These are phyloP conservation scores for Phytoseiulus persimilis DNA, from an alignment of 2,888 invertebrate genomes.

Conservation along the genomic window DNA sequence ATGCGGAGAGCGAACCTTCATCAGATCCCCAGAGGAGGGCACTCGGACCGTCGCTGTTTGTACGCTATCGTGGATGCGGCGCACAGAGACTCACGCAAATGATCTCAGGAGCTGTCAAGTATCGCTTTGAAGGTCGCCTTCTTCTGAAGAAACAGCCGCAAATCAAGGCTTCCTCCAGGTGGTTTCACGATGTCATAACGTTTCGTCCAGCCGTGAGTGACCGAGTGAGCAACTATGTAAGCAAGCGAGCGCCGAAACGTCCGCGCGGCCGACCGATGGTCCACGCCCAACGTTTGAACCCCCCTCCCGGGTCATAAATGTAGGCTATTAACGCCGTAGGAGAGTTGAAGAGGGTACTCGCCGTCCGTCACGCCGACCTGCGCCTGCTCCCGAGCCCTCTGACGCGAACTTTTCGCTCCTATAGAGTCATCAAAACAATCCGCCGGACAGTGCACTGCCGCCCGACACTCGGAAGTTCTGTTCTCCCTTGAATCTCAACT, in stretches of 20 bases:
- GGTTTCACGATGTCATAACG: not conserved
- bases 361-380: not conserved
- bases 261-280: not conserved
- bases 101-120: not conserved
- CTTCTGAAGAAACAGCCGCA: not conserved
- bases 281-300: conserved; percentile 5
- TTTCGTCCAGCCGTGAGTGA: not conserved
- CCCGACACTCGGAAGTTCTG: not conserved
- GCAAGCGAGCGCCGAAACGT: not conserved
- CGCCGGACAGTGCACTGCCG: not conserved
- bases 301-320: not conserved
- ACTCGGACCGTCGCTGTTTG: too few species aligned
- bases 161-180: not conserved
- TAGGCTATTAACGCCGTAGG: conserved; percentile 5
- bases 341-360: not conserved
- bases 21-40: too few species aligned
- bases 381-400: not conserved
- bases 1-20: too few species aligned
- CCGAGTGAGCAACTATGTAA: not conserved
- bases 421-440: not conserved
- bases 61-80: not conserved
- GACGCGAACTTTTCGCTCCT: not conserved
- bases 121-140: not conserved
- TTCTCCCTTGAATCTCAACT: not conserved
- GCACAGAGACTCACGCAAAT: not conserved